phyloP scores from a whole-genome alignment of 2,113 vertebrate species.

The Lanius ludovicianus region DNA sequence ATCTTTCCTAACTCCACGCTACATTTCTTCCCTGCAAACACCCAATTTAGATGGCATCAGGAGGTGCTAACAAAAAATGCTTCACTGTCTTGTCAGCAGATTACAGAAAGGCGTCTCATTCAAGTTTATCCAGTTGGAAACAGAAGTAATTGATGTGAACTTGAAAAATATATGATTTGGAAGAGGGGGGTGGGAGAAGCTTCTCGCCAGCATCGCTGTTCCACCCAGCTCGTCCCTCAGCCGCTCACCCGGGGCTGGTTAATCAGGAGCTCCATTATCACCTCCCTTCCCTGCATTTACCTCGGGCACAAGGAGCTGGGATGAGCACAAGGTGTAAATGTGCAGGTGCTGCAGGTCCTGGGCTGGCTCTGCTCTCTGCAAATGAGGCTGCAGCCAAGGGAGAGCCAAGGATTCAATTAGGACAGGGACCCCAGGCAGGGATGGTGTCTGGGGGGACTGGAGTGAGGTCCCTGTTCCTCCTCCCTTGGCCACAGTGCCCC shows the following conservation, averaged over 20 bases:
- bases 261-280: background rate
- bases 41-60: background rate
- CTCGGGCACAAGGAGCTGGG: background rate
- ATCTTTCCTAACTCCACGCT: background rate
- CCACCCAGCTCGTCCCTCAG: background rate
- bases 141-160: slow-evolving; percentile 38
- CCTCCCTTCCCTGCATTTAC: background rate
- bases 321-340: background rate
- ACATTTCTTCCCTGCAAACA: slow-evolving; percentile 15
- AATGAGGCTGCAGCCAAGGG: background rate
- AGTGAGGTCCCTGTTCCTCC: background rate
- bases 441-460: background rate
- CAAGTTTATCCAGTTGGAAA: slow-evolving; percentile 40
- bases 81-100: slow-evolving; percentile 21
- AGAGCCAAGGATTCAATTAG: background rate
- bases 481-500: background rate
- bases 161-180: slow-evolving; percentile 26
- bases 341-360: background rate
- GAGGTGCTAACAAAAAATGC: background rate
- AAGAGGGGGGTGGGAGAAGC: background rate
- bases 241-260: background rate
- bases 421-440: background rate
- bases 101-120: slow-evolving; percentile 24
- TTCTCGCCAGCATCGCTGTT: background rate
- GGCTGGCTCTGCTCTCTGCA: background rate